Evolutionary conservation across 2,888 invertebrate species (phyloP), one percentile per base, ranked within the genome.

Genomic region (Hirudinaria manillensis): DNA sequence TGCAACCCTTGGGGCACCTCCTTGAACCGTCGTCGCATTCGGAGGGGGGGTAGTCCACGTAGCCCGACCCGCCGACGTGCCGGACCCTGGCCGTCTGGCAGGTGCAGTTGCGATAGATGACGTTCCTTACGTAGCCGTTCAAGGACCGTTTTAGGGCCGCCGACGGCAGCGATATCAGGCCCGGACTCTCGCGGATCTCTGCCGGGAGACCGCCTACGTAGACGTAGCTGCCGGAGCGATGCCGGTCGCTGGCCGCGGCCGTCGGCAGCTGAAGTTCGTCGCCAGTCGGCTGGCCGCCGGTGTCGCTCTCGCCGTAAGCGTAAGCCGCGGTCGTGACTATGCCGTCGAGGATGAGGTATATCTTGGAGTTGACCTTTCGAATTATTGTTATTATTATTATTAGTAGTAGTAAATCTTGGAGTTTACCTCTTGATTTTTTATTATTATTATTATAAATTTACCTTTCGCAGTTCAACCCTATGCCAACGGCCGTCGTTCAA

Each of bases 401-500:
- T n/a, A n/a, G n/a, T n/a, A n/a, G n/a, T n/a, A n/a, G 7, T 61
- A 29, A 7, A 61, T 24, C 29, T 29, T 61, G 6, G 24, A 24
- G 29, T 61, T 24, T 1, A 61, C 29, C 13, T 61, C n/a, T n/a
- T n/a, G n/a, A n/a, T n/a, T n/a, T n/a, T n/a, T n/a, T n/a, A n/a
- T n/a, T n/a, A n/a, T n/a, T n/a, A n/a, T n/a, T n/a, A n/a, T n/a
- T n/a, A n/a, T n/a, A n/a, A 24, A 19, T 61, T 24, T 1, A 61
- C 29, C 13, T 61, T 61, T 70, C 78, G 78, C 79, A 93, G 90
- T 87, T 92, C 91, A 78, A 94, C 91, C 86, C 92, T 92, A 86
- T 94, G 94, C 94, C 94, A 94, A 83, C 91, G 91, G 38, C 92
- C 93, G 86, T 94, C 94, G 83, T 93, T 91, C 75, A 94, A 88